Evolutionary conservation across 2,797 vertebrate genomes (phyloP), one percentile per base, ranked within the genome.

Genomic region (Mormyrus proboscirostris): DNA sequence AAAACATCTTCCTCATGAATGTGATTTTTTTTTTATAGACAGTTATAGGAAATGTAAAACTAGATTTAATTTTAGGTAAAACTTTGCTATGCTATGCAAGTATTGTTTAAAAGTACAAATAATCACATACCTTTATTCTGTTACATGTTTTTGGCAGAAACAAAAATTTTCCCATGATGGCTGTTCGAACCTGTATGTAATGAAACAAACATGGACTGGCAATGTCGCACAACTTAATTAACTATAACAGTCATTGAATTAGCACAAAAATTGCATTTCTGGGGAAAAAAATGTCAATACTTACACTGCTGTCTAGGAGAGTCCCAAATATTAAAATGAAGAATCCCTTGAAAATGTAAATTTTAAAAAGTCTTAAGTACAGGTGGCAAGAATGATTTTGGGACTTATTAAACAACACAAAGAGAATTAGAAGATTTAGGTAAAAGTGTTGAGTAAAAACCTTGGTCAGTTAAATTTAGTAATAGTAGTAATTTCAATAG

Each of bases 321-420:
- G 93, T 94, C 92, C 94, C 95, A 91, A 94, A 95, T 50, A 95
- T 57, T 89, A 95, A 90, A 90, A 95, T 91, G 90, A 95, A 94
- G 92, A 96, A 94, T 47, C 96, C 96, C 95, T 96, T 90, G 4
- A 88, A 53, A 88, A 33, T 33, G 25, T 88, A 92, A 25, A 90
- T 2, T 88, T 5, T 1, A 44, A 50, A 69, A 69, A 19, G 62
- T 12, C 10, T 29, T 65, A 65, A 65, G 62, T 65, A 65, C 9
- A 65, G 22, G 9, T 29, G 62, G 62, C 25, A 69, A 33, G 9
- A 3, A 69, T 14, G n/a, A 51, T 19, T 73, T 8, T 29, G 38
- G 38, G 33, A 79, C 29, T 79, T 79, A 76, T 76, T 76, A 38
- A 76, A 38, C 14, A 65, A 29, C 62, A 65, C 9, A 65, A 65